Evolutionary conservation across 2,888 invertebrate species (phyloP).

Genomic region (Stratiomys singularior): DNA sequence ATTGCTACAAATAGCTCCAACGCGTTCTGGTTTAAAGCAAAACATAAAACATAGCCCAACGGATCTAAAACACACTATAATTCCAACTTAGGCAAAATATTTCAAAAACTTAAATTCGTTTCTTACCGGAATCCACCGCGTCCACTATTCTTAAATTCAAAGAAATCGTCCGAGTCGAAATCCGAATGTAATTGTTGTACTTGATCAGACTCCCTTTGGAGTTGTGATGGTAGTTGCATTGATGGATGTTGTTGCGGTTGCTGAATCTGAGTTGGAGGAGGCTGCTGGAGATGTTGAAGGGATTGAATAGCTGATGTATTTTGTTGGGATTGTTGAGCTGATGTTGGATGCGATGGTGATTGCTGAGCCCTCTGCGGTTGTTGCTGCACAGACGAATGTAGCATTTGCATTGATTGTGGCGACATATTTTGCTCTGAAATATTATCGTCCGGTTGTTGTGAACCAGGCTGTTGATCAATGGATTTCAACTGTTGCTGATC

Average conservation of each 20-base stretch:
- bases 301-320: no score
- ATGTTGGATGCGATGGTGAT: background rate
- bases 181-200: background rate
- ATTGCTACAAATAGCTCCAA: no score
- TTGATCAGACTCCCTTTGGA: constrained; percentile 26
- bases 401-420: background rate
- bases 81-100: no score
- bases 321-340: background rate
- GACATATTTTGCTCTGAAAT: background rate
- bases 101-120: no score
- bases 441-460: background rate
- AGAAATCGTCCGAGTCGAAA: constrained; percentile 45
- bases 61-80: no score
- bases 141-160: constrained; percentile 40
- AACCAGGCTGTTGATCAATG: background rate
- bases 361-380: background rate
- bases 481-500: background rate
- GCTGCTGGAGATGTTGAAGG: background rate
- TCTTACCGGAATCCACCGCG: constrained; percentile 48
- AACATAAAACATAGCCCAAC: no score
- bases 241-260: background rate
- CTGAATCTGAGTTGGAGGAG: background rate
- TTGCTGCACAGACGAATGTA: background rate
- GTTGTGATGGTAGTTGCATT: background rate
- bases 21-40: no score